Evolutionary conservation across 2,113 vertebrate species (phyloP), one percentile per base, ranked within the genome.

Genomic region (Lepisosteus osseus): DNA sequence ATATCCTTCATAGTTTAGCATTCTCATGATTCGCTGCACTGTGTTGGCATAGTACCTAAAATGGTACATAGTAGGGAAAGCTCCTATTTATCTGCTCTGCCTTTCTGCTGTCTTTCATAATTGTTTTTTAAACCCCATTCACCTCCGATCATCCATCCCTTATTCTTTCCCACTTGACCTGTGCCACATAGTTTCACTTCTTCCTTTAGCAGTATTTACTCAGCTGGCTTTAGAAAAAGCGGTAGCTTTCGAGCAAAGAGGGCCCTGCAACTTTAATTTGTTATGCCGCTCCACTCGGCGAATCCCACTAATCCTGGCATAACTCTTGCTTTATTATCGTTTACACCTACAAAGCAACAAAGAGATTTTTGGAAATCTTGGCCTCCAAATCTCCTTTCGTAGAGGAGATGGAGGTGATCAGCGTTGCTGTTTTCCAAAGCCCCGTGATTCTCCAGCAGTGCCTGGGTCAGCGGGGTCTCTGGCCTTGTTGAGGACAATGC

Each of bases 301-400:
- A 85, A 85, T 72, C 73, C 59, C 75, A 54, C 47, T 77, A 79
- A 89, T 65, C 67, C 86, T 47, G 71, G 79, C 82, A 66, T 83
- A 86, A 89, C 77, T 61, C 75, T 63, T 2, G 70, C 78, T 87
- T 86, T 91, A 86, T 91, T 90, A 83, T 87, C 80, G 59, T 83
- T 90, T 77, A 87, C 87, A 86, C 88, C 78, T 83, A 70, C 66
- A 71, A 66, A 80, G 78, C 79, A 77, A 71, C 77, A 79, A 70
- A 72, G 71, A 62, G 45, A 51, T 69, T 65, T 73, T 63, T 72
- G 63, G 70, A 71, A 68, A 67, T 62, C 74, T 62, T 69, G 61
- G 54, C 66, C 62, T 57, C 63, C 65, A 77, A 76, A 74, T 74
- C 72, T 69, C 51, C 43, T 65, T 59, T 47, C 67, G 47, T 59